Base-by-base conservation (phyloP, 2,797 vertebrate species). In the Euthynnus affinis region DNA sequence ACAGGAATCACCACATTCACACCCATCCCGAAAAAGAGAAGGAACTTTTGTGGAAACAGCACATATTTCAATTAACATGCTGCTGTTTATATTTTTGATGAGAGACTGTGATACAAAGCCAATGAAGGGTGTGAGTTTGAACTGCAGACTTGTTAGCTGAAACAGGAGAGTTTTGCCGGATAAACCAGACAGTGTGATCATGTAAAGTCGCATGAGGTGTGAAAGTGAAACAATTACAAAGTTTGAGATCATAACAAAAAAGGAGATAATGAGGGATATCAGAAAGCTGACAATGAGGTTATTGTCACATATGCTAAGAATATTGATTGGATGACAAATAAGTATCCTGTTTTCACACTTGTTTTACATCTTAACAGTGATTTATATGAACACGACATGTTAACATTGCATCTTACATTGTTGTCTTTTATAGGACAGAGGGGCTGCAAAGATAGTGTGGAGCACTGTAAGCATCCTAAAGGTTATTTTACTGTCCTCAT, bases 401-500 rank as follows among this genome's bases (percentile, higher is more conserved):
- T 66, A 70, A 87, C 80, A 85, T 52, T 27, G 55, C 23, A 62
- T 27, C 34, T 29, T 29, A 40, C 48, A 76, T 76, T 88, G 80
- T 85, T 82, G 74, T 83, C 65, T 82, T 83, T 88, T 71, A 85
- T 76, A 61, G 37, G 71, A 81, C 75, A 86, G 57, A 49, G 70
- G 55, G 73, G 61, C 75, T 71, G 55, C 34, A 67, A 53, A 91
- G 89, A 92, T 83, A 84, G 4, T 49, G 14, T 13, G 57, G 74
- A 34, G 34, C 64, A 58, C 75, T 82, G 20, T 22, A 15, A 71
- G 57, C 63, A 79, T 66, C 77, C 88, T 75, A 74, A 78, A 87
- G 84, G 84, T 87, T 78, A 69, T 85, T 83, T 79, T 60, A 83
- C 68, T 82, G 74, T 65, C 83, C 77, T 88, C 89, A 82, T 88